Evolutionary conservation across 2,113 vertebrate species (phyloP).

Genomic region (Nicator chloris): DNA sequence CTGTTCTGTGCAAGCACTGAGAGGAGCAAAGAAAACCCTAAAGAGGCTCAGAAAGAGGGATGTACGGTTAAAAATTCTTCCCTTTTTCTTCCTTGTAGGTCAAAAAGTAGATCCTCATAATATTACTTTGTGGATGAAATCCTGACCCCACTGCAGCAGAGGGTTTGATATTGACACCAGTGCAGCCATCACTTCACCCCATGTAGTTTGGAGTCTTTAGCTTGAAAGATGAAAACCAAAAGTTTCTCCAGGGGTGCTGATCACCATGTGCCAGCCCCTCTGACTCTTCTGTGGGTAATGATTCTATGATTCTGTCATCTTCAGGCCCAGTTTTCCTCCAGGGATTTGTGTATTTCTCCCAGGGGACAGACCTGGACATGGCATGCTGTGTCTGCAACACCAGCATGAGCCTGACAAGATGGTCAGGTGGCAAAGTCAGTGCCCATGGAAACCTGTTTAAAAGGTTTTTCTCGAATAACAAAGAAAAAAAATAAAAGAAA

Average conservation of each 20-base stretch:
- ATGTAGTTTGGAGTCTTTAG: not conserved
- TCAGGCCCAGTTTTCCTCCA: not conserved
- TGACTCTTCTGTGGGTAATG: not conserved
- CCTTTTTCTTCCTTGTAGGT: not conserved
- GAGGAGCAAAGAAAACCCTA: not conserved
- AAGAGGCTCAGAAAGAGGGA: not conserved
- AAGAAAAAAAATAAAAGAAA: not conserved
- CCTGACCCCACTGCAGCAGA: not conserved
- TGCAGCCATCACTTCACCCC: not conserved
- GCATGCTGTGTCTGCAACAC: accelerated
- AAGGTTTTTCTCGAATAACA: not conserved
- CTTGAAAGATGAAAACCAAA: not conserved
- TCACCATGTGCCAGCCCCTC: not conserved
- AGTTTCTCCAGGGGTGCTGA: not conserved
- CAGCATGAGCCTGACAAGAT: not conserved
- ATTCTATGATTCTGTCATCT: not conserved
- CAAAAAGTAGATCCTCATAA: not conserved
- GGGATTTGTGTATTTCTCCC: not conserved
- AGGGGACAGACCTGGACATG: not conserved
- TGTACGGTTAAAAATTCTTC: not conserved
- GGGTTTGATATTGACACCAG: not conserved
- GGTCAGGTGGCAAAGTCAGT: not conserved
- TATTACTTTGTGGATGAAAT: not conserved
- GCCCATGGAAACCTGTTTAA: not conserved
- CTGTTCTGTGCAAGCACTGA: not conserved